Percentiles rank a stretch among this genome's conserved stretches.
Evolutionary conservation across 2,888 invertebrate species (phyloP).

Genomic region (Macropis europaea): DNA sequence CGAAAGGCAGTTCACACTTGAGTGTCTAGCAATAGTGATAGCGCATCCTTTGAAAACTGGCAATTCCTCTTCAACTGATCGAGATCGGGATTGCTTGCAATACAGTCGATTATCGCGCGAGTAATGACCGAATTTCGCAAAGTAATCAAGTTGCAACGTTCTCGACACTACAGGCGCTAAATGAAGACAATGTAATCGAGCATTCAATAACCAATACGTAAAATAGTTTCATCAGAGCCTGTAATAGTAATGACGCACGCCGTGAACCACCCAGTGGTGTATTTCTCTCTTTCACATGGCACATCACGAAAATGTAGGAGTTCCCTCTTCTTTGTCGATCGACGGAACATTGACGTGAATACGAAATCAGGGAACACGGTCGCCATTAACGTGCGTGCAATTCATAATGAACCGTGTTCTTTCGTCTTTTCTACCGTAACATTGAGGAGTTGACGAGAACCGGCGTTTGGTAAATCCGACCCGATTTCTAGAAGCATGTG

Average conservation of each 20-base stretch:
- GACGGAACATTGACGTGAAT: constrained; percentile 28
- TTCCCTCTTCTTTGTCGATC: constrained; percentile 10
- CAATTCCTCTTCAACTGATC: too few relatives aligned
- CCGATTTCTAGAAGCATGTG: background rate
- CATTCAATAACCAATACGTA: background rate
- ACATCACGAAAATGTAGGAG: constrained; percentile 19
- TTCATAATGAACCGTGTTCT: constrained; percentile 33
- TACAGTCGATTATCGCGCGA: too few relatives aligned
- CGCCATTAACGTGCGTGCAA: constrained; percentile 51
- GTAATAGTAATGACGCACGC: constrained; percentile 8
- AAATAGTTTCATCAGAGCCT: constrained; percentile 22
- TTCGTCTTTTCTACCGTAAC: constrained; percentile 20
- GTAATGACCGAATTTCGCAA: too few relatives aligned
- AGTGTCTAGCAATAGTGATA: too few relatives aligned
- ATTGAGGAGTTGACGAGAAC: background rate
- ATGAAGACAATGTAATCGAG: background rate
- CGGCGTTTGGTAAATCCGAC: background rate
- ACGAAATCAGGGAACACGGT: constrained; percentile 48
- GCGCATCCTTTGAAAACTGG: too few relatives aligned
- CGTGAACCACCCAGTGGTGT: background rate
- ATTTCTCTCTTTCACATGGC: constrained; percentile 28
- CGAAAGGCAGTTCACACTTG: too few relatives aligned
- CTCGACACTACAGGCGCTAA: background rate
- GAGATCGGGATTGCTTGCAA: too few relatives aligned
- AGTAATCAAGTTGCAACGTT: background rate